Percentiles rank a stretch among this genome's conserved stretches.
Conservation (phyloP, 2,888 invertebrate species). For the Erebia epiphron region DNA sequence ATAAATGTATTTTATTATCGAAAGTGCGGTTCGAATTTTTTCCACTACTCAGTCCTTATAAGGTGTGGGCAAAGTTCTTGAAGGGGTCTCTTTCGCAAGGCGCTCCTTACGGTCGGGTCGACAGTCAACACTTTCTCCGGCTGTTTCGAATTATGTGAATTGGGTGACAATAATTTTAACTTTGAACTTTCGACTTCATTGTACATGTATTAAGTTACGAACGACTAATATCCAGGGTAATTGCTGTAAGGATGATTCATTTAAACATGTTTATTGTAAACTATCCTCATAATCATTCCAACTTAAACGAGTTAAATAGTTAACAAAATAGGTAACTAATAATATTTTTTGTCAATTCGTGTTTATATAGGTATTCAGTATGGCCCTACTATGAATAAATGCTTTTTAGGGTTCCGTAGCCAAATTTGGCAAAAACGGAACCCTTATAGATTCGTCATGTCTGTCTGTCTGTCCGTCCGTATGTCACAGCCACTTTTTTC, state of each 20-base stretch:
- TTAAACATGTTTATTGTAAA: too few relatives aligned
- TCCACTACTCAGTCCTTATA: constrained; percentile 39
- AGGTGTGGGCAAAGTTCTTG: constrained; percentile 40
- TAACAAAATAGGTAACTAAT: too few relatives aligned
- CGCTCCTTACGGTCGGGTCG: constrained; percentile 62
- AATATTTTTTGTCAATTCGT: too few relatives aligned
- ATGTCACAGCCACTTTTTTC: too few relatives aligned
- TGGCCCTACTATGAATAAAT: too few relatives aligned
- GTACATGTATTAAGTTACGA: constrained; percentile 28
- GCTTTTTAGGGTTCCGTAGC: too few relatives aligned
- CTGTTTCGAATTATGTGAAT: constrained; percentile 61
- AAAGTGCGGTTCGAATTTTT: constrained; percentile 35
- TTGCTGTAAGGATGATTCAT: background rate
- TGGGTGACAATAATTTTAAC: constrained; percentile 46
- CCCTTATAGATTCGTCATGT: too few relatives aligned
- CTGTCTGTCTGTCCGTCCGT: too few relatives aligned
- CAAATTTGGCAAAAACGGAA: too few relatives aligned
- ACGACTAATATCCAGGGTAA: background rate
- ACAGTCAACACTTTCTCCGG: constrained; percentile 69
- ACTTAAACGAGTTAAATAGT: too few relatives aligned
- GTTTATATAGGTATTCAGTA: too few relatives aligned
- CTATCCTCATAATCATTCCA: too few relatives aligned
- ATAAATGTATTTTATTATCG: constrained; percentile 36
- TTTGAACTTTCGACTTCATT: constrained; percentile 37
- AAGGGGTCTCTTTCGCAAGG: constrained; percentile 67